Conservation (phyloP, 1,140 invertebrate species). For the Drosophila simulans region DNA sequence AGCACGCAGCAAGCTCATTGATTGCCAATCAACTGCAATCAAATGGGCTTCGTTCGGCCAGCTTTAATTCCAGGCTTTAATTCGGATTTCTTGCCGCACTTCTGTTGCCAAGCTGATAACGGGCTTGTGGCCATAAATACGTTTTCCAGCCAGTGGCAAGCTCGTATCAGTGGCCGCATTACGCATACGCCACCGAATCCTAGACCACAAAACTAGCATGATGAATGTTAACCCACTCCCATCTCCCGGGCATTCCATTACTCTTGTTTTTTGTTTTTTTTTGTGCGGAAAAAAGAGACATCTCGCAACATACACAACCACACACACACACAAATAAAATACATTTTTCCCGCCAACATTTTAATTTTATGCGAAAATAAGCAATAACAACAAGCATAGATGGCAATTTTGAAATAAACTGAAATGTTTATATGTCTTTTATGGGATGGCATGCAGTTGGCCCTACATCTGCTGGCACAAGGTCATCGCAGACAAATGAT, state of each 20-base stretch:
- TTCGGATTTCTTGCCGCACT: constrained; percentile 11
- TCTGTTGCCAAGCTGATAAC: constrained; percentile 60
- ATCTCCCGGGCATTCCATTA: not conserved
- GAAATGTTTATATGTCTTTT: constrained; percentile 43
- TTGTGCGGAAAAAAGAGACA: constrained; percentile 9
- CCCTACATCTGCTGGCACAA: constrained; percentile 54
- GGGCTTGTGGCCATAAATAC: constrained; percentile 51
- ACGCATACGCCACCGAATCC: constrained; percentile 62
- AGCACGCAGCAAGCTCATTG: constrained; percentile 22
- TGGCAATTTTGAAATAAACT: constrained; percentile 28
- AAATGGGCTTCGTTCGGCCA: constrained; percentile 48
- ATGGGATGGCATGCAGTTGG: constrained; percentile 30
- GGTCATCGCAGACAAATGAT: constrained; percentile 40
- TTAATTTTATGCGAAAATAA: constrained; percentile 40
- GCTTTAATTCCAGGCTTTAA: constrained; percentile 30
- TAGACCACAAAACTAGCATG: constrained; percentile 38
- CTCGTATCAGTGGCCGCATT: constrained; percentile 41
- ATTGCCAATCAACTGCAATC: constrained; percentile 76
- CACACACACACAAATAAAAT: not conserved
- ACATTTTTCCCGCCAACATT: constrained; percentile 26
- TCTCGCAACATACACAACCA: no score
- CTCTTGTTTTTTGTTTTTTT: constrained; percentile 5
- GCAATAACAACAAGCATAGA: constrained; percentile 29
- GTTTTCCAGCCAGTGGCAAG: constrained; percentile 9
- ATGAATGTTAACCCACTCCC: constrained; percentile 20